Evolutionary conservation across 1,140 invertebrate species (phyloP), one percentile per base, ranked within the genome.

Genomic region (Drosophila aff.): DNA sequence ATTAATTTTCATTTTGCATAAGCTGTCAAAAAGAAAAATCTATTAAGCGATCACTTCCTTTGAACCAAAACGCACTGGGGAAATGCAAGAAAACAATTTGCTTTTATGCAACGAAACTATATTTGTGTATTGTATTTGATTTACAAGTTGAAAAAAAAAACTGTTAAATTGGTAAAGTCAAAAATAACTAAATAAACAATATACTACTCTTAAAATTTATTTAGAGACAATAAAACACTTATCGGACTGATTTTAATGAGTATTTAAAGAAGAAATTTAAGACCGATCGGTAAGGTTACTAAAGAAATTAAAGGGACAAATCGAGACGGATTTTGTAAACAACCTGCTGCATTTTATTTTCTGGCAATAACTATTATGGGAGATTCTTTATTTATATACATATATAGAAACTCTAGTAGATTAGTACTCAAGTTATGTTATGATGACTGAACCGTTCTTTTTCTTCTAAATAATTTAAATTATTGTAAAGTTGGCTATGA

Each of bases 1-100:
- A 82, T 82, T 64, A 75, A 79, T 82, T 82, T 79, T 46, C 59
- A 64, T 46, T 72, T 73, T 58, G 65, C 76, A 69, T 59, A 44
- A 79, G 46, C 65, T 79, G 76, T 79, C 76, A 78, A 71, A 79
- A 79, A 55, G 74, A 59, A 47, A 79, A 82, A 67, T 78, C 68
- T 72, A 82, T 82, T 78, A 63, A 77, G 57, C 50, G 67, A 64
- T 59, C 38, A 74, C 38, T 63, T 78, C 79, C 79, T 55, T 18
- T 21, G n/a, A 43, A 18, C 13, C 3, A 18, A 52, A 43, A 47
- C 38, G 50, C 72, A 68, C 40, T 38, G 21, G 43, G 53, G 47
- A 76, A 75, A 44, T 52, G 73, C n/a, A 58, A 28, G 23, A 57
- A 33, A 74, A 23, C 28, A 21, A n/a, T 52, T 58, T 1, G 18